Base-by-base conservation (phyloP, 1,140 invertebrate genomes). In the Metopolophium dirhodum region DNA sequence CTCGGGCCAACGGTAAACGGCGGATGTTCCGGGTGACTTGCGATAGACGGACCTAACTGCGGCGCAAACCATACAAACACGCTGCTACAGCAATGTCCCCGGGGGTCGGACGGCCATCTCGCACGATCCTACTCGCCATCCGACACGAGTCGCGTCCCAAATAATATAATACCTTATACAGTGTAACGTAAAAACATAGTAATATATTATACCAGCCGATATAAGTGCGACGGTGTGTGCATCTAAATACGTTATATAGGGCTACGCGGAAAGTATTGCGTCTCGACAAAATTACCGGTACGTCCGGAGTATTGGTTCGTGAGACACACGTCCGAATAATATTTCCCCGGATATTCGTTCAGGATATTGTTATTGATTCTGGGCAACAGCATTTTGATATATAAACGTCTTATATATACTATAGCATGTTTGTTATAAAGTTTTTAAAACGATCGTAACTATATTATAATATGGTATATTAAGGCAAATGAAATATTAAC, bases 21-120 rank as follows among this genome's bases (percentile, higher is more conserved):
- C 22, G 88, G 88, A 89, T 89, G 51, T 89, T 89, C 88, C 88
- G 51, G 51, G 88, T 89, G 88, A 89, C 51, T 89, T 89, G 49
- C 51, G 45, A 77, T 77, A 2, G 22, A 89, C 51, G 35, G n/a
- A 54, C 51, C 35, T 4, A 57, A 89, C 51, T n/a, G 51, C 51
- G 51, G 30, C 18, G 61, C 61, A n/a, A 77, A n/a, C 61, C 30
- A n/a, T 54, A 54, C 20, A 68, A 68, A 77, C 61, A 77, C n/a
- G 61, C 30, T 30, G 30, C 11, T 68, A 30, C 11, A 11, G 30
- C 11, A 11, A 61, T 35, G 49, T 22, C 88, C 51, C 49, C n/a
- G n/a, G 49, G 88, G 8, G 49, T 89, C 87, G 20, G 22, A 54
- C 26, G 22, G 88, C 3, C 35, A n/a, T 57, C 51, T 57, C 18